Conservation (phyloP, 2,113 vertebrate species). For the Cercocebus atys region DNA sequence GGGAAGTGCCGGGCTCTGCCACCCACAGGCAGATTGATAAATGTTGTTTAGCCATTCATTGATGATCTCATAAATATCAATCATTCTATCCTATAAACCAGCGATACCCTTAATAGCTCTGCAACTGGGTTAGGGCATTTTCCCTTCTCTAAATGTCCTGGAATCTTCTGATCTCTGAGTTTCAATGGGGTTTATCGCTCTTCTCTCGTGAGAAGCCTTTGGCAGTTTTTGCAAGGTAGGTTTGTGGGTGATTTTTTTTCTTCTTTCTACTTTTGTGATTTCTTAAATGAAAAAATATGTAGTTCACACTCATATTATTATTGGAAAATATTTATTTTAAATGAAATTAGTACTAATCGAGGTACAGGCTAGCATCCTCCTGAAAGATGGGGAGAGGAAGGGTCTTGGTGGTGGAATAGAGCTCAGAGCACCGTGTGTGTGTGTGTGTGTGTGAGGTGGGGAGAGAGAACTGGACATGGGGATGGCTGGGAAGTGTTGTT, state of each 20-base stretch:
- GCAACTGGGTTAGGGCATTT: neutral
- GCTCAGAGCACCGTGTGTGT: rapidly evolving
- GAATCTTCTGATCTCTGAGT: neutral
- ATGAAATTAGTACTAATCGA: neutral
- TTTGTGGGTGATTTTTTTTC: neutral
- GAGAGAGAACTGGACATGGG: too few relatives aligned
- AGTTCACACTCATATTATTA: neutral
- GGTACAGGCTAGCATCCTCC: too few relatives aligned
- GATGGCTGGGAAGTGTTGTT: neutral
- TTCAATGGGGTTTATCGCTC: neutral
- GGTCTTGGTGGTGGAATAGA: neutral
- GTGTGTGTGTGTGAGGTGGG: too few relatives aligned
- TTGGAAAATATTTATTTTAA: neutral
- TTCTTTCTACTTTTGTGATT: neutral
- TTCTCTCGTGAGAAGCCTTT: neutral
- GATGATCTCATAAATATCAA: rapidly evolving
- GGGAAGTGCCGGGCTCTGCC: neutral
- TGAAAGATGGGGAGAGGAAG: neutral
- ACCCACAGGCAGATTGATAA: neutral
- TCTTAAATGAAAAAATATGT: neutral
- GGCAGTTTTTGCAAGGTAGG: neutral
- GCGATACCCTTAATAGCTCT: rapidly evolving
- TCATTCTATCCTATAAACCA: neutral
- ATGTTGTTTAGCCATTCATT: rapidly evolving
- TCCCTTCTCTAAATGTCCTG: neutral